phyloP scores from a whole-genome alignment of 2,888 invertebrate species.

The Lasioglossum oenotherae region DNA sequence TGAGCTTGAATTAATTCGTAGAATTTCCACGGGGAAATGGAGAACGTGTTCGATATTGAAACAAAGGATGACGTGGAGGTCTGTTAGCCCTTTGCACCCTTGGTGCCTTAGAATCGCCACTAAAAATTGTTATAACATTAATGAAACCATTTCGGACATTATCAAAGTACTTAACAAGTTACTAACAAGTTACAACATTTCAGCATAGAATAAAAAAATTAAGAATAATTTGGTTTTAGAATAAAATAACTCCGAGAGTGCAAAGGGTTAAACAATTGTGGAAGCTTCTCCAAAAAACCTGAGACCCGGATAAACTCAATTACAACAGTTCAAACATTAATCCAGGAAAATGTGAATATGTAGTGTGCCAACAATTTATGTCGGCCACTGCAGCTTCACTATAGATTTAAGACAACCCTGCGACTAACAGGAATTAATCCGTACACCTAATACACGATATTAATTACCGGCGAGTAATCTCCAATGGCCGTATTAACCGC shows the following conservation, averaged over 20 bases:
- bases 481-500: no score
- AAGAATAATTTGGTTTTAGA: no score
- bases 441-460: slow-evolving; percentile 2
- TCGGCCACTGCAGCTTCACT: neutral
- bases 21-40: neutral
- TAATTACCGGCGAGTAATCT: neutral
- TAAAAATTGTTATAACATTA: no score
- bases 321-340: neutral
- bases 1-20: neutral
- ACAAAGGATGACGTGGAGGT: neutral
- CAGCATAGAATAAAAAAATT: no score
- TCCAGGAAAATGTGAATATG: neutral
- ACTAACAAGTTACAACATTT: no score
- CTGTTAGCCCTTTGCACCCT: no score
- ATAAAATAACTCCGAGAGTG: no score
- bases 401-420: neutral
- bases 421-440: neutral
- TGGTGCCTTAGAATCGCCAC: no score
- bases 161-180: no score
- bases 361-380: neutral
- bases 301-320: neutral
- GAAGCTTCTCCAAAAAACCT: neutral
- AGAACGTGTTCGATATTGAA: neutral
- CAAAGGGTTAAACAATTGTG: neutral
- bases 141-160: no score